phyloP scores from a whole-genome alignment of 2,113 vertebrate genomes.

The Kryptolebias marmoratus region DNA sequence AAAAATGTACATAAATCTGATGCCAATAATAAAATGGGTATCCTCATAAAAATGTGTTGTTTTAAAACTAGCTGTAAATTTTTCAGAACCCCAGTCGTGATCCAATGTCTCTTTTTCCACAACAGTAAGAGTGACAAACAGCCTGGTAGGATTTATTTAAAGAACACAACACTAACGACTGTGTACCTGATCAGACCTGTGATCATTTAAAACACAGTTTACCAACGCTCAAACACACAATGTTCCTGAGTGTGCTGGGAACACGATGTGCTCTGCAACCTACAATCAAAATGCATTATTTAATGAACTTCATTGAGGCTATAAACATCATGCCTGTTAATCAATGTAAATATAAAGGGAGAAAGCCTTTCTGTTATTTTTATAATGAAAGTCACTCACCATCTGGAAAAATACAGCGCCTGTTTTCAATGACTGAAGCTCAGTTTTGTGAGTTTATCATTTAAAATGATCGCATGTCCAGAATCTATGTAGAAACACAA shows the following conservation, averaged over 20 bases:
- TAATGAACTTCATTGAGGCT: not conserved
- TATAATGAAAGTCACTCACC: no score
- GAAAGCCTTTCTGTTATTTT: no score
- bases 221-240: not conserved
- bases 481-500: not conserved
- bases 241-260: not conserved
- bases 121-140: not conserved
- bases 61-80: no score
- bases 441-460: no score
- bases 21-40: no score
- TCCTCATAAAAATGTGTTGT: no score
- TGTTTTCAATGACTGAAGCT: no score
- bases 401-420: no score
- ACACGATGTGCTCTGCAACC: not conserved
- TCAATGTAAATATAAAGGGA: no score
- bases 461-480: not conserved
- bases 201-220: slow-evolving; percentile 3
- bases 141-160: not conserved
- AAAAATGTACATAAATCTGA: no score
- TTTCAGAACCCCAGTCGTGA: not conserved
- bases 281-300: not conserved
- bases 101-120: not conserved
- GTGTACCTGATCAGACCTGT: slow-evolving; percentile 7
- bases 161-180: slow-evolving; percentile 7
- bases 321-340: not conserved